Base-by-base conservation (phyloP, 2,888 invertebrate genomes). In the Drosophila siamana region DNA sequence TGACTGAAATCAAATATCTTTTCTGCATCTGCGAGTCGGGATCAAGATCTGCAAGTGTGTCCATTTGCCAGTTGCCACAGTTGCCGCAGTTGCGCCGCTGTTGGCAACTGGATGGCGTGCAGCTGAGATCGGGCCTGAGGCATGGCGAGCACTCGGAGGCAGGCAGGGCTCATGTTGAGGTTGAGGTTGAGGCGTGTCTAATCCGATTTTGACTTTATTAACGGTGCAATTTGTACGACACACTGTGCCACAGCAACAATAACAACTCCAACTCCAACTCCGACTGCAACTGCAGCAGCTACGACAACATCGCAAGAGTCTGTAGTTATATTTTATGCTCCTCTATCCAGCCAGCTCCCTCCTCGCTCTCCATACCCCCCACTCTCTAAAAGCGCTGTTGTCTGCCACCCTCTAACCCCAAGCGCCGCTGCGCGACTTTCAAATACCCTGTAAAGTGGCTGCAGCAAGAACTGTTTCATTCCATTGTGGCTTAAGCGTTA, bases 191-290 rank as follows among this genome's bases (percentile, higher is more conserved):
- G 71, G 75, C 69, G 80, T 78, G 80, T 83, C 80, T 80, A 86
- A 83, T 86, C 76, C 82, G 86, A 82, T 86, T 82, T 82, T 76
- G 80, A 82, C 86, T 82, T 82, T 82, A 86, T 82, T 86, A 86
- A 82, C 86, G 82, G 67, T 86, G 80, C 82, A 83, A 82, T 86
- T 82, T 86, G 82, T 81, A 82, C 62, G 73, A 78, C 82, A 80
- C 80, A 81, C 70, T 65, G 57, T 41, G 59, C 70, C 48, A 64
- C 79, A 41, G 33, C 50, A 64, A 36, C 51, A 40, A 19, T 40
- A 41, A 9, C 46, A 55, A 41, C 51, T n/a, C 5, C 50, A 56
- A 41, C 40, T 57, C 38, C 62, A 57, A 43, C 26, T 6, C 1
- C 33, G n/a, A 33, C 30, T 4, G 30, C 30, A 33, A 33, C 28